Base-by-base conservation (phyloP, 2,888 invertebrate species). In the Dyspetes luteomarginatus region DNA sequence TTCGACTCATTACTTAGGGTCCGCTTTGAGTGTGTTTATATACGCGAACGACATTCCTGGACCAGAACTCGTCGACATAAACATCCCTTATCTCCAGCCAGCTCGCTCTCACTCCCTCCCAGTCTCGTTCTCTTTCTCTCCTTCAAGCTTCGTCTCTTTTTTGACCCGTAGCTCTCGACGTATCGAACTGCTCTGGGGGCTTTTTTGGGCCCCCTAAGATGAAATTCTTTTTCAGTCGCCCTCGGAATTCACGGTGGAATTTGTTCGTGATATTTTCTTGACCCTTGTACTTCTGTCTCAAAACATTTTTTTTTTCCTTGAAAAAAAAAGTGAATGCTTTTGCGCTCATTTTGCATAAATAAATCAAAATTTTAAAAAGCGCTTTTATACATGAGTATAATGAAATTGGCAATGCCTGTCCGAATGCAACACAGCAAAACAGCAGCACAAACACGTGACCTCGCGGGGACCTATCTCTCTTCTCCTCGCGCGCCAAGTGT, bases 391-490 rank as follows among this genome's bases (percentile, higher is more conserved):
- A 64, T 48, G 56, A 64, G 86, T 86, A 87, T 88, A 88, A 89
- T 88, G 81, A 87, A 87, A 89, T 89, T 88, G 87, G 86, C 84
- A 78, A 82, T 86, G 86, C 78, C 82, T 84, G 87, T 87, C 87
- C 86, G 86, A 88, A 86, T 85, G 87, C 86, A 85, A 60, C 68
- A 75, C 69, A 43, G 50, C 65, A 30, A 62, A 62, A 69, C 62
- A 52, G 62, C 62, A 56, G 30, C 62, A 68, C 67, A 72, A 72
- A 76, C 88, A 87, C 89, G 88, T 88, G 89, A 90, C 88, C 88
- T 89, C 89, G 86, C 87, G 85, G 68, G 65, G 86, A 86, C 86
- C 88, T 85, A 72, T 81, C 73, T 72, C 56, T 52, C 41, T 52
- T 60, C 60, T 76, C 67, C 62, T 76, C 76, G 68, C 81, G 43